Evolutionary conservation across 2,113 vertebrate species (phyloP), one percentile per base, ranked within the genome.

Genomic region (Epinephelus fuscoguttatus): DNA sequence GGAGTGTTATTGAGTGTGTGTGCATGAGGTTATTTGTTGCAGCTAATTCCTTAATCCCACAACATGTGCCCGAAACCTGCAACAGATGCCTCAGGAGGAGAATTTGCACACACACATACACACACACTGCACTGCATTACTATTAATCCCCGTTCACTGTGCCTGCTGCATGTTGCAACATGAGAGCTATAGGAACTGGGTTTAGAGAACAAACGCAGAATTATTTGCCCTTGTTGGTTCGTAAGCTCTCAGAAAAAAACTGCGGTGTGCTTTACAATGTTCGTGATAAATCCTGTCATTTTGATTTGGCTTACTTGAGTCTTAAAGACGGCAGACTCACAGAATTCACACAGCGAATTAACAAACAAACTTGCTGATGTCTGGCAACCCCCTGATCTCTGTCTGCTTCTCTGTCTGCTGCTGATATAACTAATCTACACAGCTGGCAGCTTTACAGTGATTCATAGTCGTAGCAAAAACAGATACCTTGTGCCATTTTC

Each of bases 31-130:
- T 69, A 88, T 89, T 86, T 91, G 79, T 81, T 84, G 73, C 40
- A 61, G 69, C 59, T 76, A 87, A 87, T 83, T 88, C 53, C n/a
- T 79, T 88, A 86, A 92, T 89, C 74, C 70, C 25, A 67, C 70
- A 77, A 81, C 75, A 87, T 91, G 70, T 86, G 87, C 56, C 27
- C 59, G 53, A 87, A 88, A 88, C 79, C 77, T 82, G 74, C 67
- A 86, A 81, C 72, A 79, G 74, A 88, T 90, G 79, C 80, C 61
- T 84, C 47, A 2, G 19, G 19, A 73, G 75, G 61, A 67, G 1
- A 74, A 79, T 53, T 47, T 37, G 18, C 77, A 75, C n/a, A n/a
- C 55, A 69, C 56, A 69, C 3, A 59, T 49, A 81, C 75, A 79
- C 82, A 73, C 60, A 80, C 67, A 73, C 4, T 19, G 47, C 74